Evolutionary conservation across 2,888 invertebrate species (phyloP), one percentile per base, ranked within the genome.

Genomic region (Zele albiditarsus): DNA sequence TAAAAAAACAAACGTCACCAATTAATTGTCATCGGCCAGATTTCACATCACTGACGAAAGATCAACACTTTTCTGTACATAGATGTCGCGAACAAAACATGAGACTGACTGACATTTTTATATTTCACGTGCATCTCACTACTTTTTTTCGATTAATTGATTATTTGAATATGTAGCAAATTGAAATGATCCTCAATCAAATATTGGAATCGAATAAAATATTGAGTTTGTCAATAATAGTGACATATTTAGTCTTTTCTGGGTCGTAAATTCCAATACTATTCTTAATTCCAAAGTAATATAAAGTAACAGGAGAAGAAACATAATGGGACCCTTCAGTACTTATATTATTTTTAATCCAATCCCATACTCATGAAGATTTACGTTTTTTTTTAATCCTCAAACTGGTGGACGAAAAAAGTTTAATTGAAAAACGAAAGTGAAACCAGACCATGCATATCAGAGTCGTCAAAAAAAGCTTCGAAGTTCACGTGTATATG

Each of bases 381-480:
- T 67, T 60, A 74, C 66, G 63, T 20, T 72, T 65, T 33, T 53
- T 68, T 62, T 69, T 67, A 28, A 60, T 25, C n/a, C 53, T 67
- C 33, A 69, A 38, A 60, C 42, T 68, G 73, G 62, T 73, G 68
- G 74, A 60, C 57, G 62, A 69, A 74, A 73, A 14, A 38, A 73
- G 58, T 31, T 58, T 42, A n/a, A n/a, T n/a, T n/a, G n/a, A n/a
- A n/a, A n/a, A 73, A 73, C 28, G 27, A 49, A 69, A 69, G 49
- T 62, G 14, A 74, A 57, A 69, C 14, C 57, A 69, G 60, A 69
- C 68, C 68, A 74, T 63, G 69, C 12, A 42, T 69, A 69, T 74
- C 74, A 74, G 69, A 74, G 74, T 69, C 74, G 69, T 74, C 33
- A 62, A 38, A 69, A 68, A 74, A 69, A 63, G 69, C 69, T 62